phyloP scores from a whole-genome alignment of 2,888 invertebrate genomes.

The Dryobota labecula region DNA sequence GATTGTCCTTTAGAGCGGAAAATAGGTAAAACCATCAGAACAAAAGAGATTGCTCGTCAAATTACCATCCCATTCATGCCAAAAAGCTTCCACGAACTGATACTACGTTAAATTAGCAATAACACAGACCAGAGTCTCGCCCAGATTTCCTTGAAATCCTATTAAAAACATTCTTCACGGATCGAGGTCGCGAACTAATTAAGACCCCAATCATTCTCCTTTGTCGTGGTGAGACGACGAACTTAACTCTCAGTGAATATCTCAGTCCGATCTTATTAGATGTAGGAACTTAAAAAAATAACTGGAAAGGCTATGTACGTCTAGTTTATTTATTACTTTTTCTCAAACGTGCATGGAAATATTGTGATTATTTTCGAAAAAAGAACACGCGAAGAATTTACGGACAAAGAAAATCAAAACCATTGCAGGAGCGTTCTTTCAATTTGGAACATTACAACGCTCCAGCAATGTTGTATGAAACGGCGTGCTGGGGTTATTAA shows the following conservation, averaged over 20 bases:
- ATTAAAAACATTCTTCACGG: conserved; percentile 56
- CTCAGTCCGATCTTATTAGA: conserved; percentile 30
- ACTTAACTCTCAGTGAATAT: conserved; percentile 45
- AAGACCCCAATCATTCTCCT: conserved; percentile 54
- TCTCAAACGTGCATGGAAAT: too few species aligned
- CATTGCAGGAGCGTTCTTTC: too few species aligned
- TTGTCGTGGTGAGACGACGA: conserved; percentile 46
- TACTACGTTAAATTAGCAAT: conserved; percentile 35
- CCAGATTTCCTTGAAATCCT: conserved; percentile 49
- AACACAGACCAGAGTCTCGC: conserved; percentile 26
- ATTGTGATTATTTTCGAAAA: too few species aligned
- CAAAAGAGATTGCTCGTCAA: conserved; percentile 33
- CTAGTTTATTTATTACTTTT: neutral
- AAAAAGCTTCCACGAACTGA: conserved; percentile 27
- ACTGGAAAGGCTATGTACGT: neutral
- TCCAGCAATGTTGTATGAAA: too few species aligned
- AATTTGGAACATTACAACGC: too few species aligned
- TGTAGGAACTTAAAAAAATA: conserved; percentile 4
- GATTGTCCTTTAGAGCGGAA: neutral
- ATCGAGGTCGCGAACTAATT: conserved; percentile 58
- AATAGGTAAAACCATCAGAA: conserved; percentile 18
- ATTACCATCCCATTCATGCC: conserved; percentile 23
- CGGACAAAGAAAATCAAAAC: too few species aligned
- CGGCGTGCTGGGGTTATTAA: too few species aligned
- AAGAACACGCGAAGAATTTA: too few species aligned